Base-by-base conservation (phyloP, 2,113 vertebrate species). In the Emydura subglobosa region DNA sequence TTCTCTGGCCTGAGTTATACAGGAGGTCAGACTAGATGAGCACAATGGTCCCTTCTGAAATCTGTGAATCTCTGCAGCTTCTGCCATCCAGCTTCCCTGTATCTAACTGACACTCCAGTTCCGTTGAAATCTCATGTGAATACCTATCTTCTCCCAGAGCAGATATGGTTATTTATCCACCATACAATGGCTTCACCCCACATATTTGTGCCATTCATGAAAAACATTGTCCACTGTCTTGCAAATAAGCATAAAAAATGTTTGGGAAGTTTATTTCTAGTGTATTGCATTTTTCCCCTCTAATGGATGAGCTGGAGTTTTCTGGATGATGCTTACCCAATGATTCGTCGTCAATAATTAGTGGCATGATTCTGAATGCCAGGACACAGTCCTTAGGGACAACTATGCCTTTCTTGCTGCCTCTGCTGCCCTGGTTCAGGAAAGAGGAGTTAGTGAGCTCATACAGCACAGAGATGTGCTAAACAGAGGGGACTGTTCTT, bases 311-410 rank as follows among this genome's bases (percentile, higher is more conserved):
- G 1, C 1, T 27, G 24, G 5, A 65, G 1, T 6, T 19, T 39
- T 82, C 79, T 79, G n/a, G 1, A 21, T 49, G 87, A n/a, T 81
- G 6, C 98, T 98, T 74, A 98, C 98, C 27, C 97, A 97, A 98
- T 2, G 19, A 14, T 79, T 47, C 39, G 0, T 91, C 82, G 22
- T 1, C 39, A 27, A 98, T 94, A 25, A 1, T 3, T 82, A 98
- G 51, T 5, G 74, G 94, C 34, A 96, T 95, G 34, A 93, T 87
- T 59, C 55, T 96, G 88, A 98, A 98, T 1, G 98, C 98, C 92
- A 98, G 85, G 6, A 97, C 94, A 51, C 98, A 98, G 94, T 96
- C 97, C 86, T 98, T 97, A 92, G 98, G 98, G 17, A 98, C 97
- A 10, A 94, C 96, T 11, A 98, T 42, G 50, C 84, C 44, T 87